Conservation (phyloP, 2,888 invertebrate species). For the Cheilosia pagana region DNA sequence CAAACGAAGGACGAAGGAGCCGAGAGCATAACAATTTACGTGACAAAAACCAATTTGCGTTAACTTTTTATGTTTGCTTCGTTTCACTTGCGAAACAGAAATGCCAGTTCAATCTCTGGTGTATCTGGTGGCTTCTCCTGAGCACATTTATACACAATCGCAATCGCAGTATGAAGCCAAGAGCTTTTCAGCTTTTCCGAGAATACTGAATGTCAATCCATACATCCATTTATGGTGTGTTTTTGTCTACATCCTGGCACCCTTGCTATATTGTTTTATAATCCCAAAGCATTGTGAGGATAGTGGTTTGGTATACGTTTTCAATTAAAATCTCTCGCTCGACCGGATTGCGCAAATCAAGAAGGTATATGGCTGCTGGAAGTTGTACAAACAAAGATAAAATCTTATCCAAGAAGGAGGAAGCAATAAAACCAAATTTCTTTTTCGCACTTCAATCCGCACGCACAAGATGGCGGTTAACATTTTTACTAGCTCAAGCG, state of each 20-base stretch:
- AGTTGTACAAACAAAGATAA: background rate
- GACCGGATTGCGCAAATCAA: background rate
- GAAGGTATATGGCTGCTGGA: background rate
- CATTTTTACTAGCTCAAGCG: background rate
- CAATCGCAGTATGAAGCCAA: background rate
- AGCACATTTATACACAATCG: background rate
- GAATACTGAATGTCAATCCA: constrained; percentile 10
- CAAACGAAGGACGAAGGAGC: background rate
- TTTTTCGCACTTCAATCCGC: constrained; percentile 5
- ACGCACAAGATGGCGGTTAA: background rate
- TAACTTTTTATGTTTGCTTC: constrained; percentile 68
- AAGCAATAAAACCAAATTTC: constrained; percentile 1
- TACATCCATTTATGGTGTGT: background rate
- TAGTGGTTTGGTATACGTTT: constrained; percentile 8
- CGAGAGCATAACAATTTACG: constrained; percentile 64
- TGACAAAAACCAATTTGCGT: constrained; percentile 72
- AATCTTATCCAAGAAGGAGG: constrained; percentile 3
- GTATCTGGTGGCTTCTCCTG: background rate
- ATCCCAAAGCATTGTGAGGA: background rate
- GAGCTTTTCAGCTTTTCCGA: constrained; percentile 18
- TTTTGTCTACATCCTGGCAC: background rate
- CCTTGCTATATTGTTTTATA: constrained; percentile 30
- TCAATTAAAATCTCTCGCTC: constrained; percentile 22
- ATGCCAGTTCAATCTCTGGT: background rate
- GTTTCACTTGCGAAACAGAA: constrained; percentile 49